These are phyloP conservation scores for Phylloscopus trochilus DNA, from an alignment of 2,113 vertebrate species.

Conservation along the genomic window DNA sequence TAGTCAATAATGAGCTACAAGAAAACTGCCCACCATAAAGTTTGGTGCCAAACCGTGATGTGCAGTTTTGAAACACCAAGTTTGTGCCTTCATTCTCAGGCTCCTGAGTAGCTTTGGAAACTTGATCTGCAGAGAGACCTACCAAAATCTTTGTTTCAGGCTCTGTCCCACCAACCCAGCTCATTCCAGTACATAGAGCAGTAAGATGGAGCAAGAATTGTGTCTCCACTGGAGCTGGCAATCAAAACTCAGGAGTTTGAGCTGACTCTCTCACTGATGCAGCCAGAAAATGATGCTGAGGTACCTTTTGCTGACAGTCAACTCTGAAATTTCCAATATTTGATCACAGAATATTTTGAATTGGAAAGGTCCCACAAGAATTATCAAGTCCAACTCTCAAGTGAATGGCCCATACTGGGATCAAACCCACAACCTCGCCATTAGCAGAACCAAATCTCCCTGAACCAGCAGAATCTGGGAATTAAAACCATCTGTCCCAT, in stretches of 20 bases:
- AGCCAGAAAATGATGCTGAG: neutral
- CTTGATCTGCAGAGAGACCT: neutral
- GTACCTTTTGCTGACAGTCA: neutral
- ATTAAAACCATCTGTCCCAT: neutral
- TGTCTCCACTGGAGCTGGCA: neutral
- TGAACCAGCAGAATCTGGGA: neutral
- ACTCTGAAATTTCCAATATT: neutral
- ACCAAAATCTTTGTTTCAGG: neutral
- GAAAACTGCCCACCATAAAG: neutral
- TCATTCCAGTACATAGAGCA: rapidly evolving
- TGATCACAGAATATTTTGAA: neutral
- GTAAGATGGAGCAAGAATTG: neutral
- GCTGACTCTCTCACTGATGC: neutral
- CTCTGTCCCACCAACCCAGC: neutral
- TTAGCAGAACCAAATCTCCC: neutral
- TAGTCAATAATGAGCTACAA: neutral
- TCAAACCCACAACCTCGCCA: neutral
- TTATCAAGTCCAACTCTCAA: neutral
- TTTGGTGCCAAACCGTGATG: neutral
- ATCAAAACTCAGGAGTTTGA: neutral
- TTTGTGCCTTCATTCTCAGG: neutral
- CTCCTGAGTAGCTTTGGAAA: neutral
- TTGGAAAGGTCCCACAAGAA: neutral
- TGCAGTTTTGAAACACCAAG: rapidly evolving
- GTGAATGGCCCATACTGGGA: neutral